A percentile compares a stretch with the other conserved stretches of the same genome.
Conservation (phyloP, 2,797 vertebrate genomes). For the Eptatretus atami region DNA sequence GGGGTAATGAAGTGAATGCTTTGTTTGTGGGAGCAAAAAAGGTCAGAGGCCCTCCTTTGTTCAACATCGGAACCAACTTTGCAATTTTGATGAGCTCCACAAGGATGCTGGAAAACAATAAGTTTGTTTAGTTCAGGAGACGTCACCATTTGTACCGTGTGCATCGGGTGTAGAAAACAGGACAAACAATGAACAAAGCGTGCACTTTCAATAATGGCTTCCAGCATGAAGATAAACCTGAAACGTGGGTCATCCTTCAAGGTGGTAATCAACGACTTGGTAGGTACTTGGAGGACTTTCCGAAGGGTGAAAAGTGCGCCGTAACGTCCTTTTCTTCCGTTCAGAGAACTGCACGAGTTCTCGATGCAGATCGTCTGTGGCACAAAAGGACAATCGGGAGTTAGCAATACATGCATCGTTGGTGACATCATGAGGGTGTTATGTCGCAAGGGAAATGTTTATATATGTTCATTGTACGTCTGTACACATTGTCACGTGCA, state of each 20-base stretch:
- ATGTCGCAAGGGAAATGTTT: no score
- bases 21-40: conserved; percentile 1
- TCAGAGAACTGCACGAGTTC: not conserved
- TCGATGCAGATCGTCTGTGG: conserved; percentile 2
- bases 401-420: no score
- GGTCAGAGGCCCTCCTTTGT: not conserved
- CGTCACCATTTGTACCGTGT: no score
- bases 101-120: not conserved
- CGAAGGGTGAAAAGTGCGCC: not conserved
- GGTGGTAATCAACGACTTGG: not conserved
- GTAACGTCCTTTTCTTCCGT: not conserved
- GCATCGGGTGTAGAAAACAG: no score
- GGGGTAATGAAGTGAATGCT: conserved; percentile 3
- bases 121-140: no score
- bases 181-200: no score
- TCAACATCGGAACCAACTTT: not conserved
- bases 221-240: not conserved
- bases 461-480: no score
- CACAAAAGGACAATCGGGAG: not conserved
- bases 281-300: not conserved
- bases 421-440: no score
- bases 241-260: not conserved
- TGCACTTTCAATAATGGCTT: no score
- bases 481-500: no score
- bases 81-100: conserved; percentile 1